Evolutionary conservation across 2,888 invertebrate genomes (phyloP).

Genomic region (Chrysotoxum bicinctum): DNA sequence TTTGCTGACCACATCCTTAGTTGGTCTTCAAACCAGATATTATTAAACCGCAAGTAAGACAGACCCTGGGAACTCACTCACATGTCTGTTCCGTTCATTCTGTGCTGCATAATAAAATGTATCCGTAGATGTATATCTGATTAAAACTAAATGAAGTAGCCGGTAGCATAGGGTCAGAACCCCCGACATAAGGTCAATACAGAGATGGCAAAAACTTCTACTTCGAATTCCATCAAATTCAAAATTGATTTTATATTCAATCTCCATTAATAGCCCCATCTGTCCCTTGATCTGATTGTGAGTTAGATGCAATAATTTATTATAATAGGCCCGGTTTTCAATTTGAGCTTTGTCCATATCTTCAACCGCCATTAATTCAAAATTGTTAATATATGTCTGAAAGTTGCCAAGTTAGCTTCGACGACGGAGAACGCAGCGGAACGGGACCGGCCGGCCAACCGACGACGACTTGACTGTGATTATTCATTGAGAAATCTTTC

Average conservation of each 20-base stretch:
- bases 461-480: conserved; percentile 23
- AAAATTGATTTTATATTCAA: conserved; percentile 44
- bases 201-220: conserved; percentile 20
- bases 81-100: neutral
- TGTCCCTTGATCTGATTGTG: conserved; percentile 41
- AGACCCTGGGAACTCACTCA: conserved; percentile 25
- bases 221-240: conserved; percentile 16
- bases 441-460: neutral
- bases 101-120: conserved; percentile 1
- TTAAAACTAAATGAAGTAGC: conserved; percentile 15
- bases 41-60: conserved; percentile 33
- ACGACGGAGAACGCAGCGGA: neutral
- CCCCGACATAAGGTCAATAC: conserved; percentile 3
- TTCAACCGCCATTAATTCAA: conserved; percentile 42
- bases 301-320: conserved; percentile 58
- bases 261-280: conserved; percentile 8
- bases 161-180: neutral
- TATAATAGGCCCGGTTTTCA: conserved; percentile 60
- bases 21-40: conserved; percentile 20
- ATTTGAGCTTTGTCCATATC: conserved; percentile 47
- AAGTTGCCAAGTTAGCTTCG: neutral
- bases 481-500: conserved; percentile 62
- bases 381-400: conserved; percentile 13
- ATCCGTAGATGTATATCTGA: conserved; percentile 27
- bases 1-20: conserved; percentile 34